phyloP scores from a whole-genome alignment of 2,113 vertebrate genomes.

The Phylloscopus trochiloides region DNA sequence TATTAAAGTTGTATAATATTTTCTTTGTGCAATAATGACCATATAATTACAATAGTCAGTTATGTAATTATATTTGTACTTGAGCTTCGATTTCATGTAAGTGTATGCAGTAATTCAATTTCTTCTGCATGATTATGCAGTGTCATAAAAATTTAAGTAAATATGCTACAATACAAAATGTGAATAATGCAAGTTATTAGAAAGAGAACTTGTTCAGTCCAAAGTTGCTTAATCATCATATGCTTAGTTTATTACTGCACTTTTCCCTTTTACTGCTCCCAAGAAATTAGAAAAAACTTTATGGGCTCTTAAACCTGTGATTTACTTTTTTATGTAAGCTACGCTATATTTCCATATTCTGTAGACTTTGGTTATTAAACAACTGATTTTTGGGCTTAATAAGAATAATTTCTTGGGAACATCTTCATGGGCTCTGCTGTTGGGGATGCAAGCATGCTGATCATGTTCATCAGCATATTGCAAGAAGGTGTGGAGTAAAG shows the following conservation, averaged over 20 bases:
- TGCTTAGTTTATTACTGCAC: neutral
- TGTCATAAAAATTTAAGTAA: conserved; percentile 43
- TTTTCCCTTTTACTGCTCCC: conserved; percentile 28
- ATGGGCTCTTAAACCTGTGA: neutral
- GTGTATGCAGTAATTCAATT: conserved; percentile 16
- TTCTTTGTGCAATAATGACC: neutral
- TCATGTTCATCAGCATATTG: neutral
- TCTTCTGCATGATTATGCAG: neutral
- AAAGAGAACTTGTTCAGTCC: neutral
- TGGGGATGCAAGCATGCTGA: neutral
- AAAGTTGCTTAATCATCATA: conserved; percentile 35
- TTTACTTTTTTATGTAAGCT: conserved; percentile 11
- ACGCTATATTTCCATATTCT: neutral
- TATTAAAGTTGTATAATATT: neutral
- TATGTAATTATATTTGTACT: conserved; percentile 3
- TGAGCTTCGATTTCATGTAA: neutral
- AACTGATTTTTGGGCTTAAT: neutral
- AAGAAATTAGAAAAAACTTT: conserved; percentile 18
- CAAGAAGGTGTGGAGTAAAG: neutral
- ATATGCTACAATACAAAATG: conserved; percentile 7
- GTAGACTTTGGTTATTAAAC: neutral
- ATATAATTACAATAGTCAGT: neutral
- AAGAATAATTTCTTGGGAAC: neutral
- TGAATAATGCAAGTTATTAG: conserved; percentile 17
- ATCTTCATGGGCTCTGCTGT: neutral